Evolutionary conservation across 2,113 vertebrate genomes (phyloP), one percentile per base, ranked within the genome.

Genomic region (Macroglossus sobrinus): DNA sequence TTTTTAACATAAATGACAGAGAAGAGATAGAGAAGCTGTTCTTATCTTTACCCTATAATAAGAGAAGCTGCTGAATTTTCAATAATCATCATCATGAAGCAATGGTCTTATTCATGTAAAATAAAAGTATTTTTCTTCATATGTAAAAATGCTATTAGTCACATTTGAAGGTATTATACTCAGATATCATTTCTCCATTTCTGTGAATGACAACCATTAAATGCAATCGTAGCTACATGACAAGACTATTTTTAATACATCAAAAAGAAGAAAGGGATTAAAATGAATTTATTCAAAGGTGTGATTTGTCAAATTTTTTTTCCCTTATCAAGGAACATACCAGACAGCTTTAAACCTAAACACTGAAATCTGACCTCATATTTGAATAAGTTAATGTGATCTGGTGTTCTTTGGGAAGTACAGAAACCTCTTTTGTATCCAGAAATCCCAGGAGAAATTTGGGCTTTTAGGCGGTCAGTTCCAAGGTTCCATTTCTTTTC

Each of bases 331-430:
- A 97, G 97, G 69, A 89, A 87, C 98, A 97, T 98, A 98, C 75
- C 96, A 98, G 98, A 99, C 98, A 98, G 98, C 98, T 98, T 98
- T 98, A 98, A 98, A 98, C 98, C 98, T 98, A 98, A 99, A 98
- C 98, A 99, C 97, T 95, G 97, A 98, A 97, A 98, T 98, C 98
- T 99, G 99, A 99, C 99, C 99, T 98, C 96, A 82, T 97, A 99
- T 99, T 99, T 99, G 98, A 99, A 99, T 99, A 99, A 99, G 99
- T 99, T 99, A 99, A 99, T 99, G 97, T 95, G 96, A 98, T 98
- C 97, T 90, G 96, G 92, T 99, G 98, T 99, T 99, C 99, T 99
- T 97, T 94, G 97, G 97, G 98, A 98, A 97, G 97, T 97, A 98
- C 89, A 95, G 97, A 98, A 98, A 98, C 96, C 98, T 98, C 99